Conservation (phyloP, 53 echinoderm and acorn worm genomes). For the Crossaster papposus region DNA sequence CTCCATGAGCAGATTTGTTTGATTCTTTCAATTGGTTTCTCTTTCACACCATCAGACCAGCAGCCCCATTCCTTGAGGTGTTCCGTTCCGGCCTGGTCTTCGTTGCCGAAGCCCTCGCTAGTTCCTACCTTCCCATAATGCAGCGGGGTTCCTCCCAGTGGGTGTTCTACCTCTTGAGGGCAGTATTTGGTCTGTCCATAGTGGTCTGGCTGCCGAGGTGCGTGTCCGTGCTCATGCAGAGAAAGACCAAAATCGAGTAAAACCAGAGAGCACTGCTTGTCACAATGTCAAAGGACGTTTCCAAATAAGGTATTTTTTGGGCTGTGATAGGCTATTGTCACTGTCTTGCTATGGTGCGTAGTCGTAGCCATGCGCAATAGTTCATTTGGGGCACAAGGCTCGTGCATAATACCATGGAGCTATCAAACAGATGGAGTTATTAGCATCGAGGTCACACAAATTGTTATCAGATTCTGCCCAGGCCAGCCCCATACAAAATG, state of each 20-base stretch:
- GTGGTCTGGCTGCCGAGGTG: slow-evolving; percentile 74
- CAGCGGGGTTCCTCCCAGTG: slow-evolving; percentile 29
- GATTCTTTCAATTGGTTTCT: no score
- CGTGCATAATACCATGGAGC: no score
- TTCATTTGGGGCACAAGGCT: no score
- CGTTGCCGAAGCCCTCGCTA: slow-evolving; percentile 34
- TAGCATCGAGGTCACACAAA: no score
- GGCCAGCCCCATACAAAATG: no score
- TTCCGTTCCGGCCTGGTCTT: slow-evolving; percentile 64
- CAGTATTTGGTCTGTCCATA: slow-evolving; percentile 56
- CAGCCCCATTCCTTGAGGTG: slow-evolving; percentile 70
- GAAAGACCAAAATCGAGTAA: slow-evolving; percentile 31
- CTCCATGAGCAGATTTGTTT: no score
- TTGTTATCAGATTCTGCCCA: no score
- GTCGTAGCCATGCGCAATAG: no score
- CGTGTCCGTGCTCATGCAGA: slow-evolving; percentile 12
- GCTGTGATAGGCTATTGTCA: no score
- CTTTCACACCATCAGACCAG: slow-evolving; percentile 32
- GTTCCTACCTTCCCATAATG: slow-evolving; percentile 46
- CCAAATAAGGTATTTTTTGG: neutral
- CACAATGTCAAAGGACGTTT: neutral
- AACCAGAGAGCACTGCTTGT: neutral
- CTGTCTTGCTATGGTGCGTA: no score
- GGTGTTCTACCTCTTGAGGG: slow-evolving; percentile 42
- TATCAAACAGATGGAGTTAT: no score